These are phyloP conservation scores for Styela clava DNA, from an alignment of 23 tunicate species.

Conservation along the genomic window DNA sequence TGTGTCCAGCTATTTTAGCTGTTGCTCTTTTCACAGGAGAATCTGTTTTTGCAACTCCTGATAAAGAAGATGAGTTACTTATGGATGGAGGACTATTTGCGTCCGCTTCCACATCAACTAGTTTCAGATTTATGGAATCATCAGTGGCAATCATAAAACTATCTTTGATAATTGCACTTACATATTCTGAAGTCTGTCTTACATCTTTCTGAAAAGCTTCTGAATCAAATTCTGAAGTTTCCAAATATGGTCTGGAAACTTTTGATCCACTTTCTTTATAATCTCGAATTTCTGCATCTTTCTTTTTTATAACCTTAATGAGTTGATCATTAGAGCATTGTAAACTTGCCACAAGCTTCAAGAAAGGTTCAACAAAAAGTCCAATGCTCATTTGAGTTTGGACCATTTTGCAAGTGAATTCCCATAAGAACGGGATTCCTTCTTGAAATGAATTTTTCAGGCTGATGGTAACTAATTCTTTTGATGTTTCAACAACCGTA, in stretches of 20 bases:
- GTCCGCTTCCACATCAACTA: conserved; percentile 4
- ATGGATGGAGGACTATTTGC: not conserved
- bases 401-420: conserved; percentile 7
- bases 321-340: conserved; percentile 4
- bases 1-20: conserved; percentile 9
- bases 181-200: not conserved
- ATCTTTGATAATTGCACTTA: conserved; percentile 5
- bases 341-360: not conserved
- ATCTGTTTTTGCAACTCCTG: not conserved
- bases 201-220: not conserved
- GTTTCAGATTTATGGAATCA: not conserved
- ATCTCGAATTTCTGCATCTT: conserved; percentile 27
- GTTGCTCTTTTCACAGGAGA: too few relatives aligned
- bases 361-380: not conserved
- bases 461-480: not conserved
- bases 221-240: conserved; percentile 14
- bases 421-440: conserved; percentile 23
- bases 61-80: not conserved
- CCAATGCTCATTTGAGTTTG: not conserved
- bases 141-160: not conserved
- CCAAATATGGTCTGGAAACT: conserved; percentile 15
- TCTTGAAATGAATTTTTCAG: conserved; percentile 13
- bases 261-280: conserved; percentile 15
- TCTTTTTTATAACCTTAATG: conserved; percentile 8
- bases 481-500: not conserved